Conservation (phyloP, 2,113 vertebrate genomes). For the Pavo muticus region DNA sequence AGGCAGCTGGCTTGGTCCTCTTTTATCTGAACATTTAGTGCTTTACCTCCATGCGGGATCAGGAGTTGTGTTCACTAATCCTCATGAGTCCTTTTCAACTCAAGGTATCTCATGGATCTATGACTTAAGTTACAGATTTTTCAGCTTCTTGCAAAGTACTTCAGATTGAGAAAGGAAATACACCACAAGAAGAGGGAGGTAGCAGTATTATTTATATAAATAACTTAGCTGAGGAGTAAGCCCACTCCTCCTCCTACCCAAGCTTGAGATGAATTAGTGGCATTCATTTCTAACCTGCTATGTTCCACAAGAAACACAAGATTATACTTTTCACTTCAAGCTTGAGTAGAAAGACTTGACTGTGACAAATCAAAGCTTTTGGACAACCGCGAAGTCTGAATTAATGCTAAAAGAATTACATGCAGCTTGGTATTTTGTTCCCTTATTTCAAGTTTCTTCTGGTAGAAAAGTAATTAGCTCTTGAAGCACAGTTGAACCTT, state of each 20-base stretch:
- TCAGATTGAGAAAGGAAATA: not conserved
- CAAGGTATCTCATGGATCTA: not conserved
- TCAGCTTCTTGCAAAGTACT: not conserved
- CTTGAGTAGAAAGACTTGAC: not conserved
- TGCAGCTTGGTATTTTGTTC: slow-evolving; percentile 18
- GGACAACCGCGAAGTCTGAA: not conserved
- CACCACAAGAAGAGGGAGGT: not conserved
- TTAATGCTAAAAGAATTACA: slow-evolving; percentile 30
- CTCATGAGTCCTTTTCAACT: not conserved
- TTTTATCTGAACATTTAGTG: not conserved
- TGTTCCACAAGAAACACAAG: slow-evolving; percentile 5
- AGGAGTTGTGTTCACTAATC: not conserved
- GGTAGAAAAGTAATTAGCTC: slow-evolving; percentile 48
- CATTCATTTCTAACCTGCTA: not conserved
- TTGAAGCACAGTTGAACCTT: slow-evolving; percentile 27
- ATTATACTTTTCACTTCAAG: slow-evolving; percentile 22
- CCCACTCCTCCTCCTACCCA: not conserved
- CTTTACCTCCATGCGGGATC: not conserved
- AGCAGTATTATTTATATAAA: not conserved
- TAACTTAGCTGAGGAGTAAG: not conserved
- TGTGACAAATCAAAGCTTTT: slow-evolving; percentile 53
- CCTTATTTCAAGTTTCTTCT: slow-evolving; percentile 44
- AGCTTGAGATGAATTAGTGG: not conserved
- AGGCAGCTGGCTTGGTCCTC: not conserved
- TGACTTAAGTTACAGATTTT: not conserved